Conservation (phyloP, 2,113 vertebrate genomes). For the Helogale parvula region DNA sequence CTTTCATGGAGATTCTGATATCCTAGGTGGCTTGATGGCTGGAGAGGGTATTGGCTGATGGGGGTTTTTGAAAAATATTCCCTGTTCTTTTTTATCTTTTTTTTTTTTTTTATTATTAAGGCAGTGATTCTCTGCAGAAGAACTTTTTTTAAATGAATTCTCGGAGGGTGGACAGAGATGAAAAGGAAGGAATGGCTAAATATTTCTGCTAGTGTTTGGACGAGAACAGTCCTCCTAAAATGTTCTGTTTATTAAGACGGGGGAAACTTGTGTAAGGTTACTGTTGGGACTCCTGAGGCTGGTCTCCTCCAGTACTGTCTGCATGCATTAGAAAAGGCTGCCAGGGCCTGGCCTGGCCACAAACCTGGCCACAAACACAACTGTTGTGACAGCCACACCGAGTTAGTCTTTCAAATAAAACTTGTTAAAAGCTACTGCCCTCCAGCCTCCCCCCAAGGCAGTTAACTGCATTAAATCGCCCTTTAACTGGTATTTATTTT, state of each 20-base stretch:
- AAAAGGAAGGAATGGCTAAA: constrained; percentile 47
- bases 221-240: constrained; percentile 66
- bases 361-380: constrained; percentile 88
- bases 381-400: constrained; percentile 86
- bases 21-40: constrained; percentile 63
- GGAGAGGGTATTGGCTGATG: constrained; percentile 43
- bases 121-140: constrained; percentile 53
- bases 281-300: constrained; percentile 73
- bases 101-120: neutral
- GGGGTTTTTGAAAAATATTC: neutral
- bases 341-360: too few species aligned
- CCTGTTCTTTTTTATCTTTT: neutral
- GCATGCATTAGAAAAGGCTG: constrained; percentile 80
- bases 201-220: constrained; percentile 71
- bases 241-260: constrained; percentile 78
- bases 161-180: constrained; percentile 51
- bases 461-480: constrained; percentile 83
- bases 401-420: constrained; percentile 89
- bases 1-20: constrained; percentile 66
- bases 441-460: constrained; percentile 83
- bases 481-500: constrained; percentile 87
- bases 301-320: constrained; percentile 81
- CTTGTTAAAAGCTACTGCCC: constrained; percentile 87
- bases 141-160: neutral
- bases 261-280: constrained; percentile 78